These are phyloP conservation scores for Hystrix brachyura DNA, from an alignment of 2,113 vertebrate species.

Conservation along the genomic window DNA sequence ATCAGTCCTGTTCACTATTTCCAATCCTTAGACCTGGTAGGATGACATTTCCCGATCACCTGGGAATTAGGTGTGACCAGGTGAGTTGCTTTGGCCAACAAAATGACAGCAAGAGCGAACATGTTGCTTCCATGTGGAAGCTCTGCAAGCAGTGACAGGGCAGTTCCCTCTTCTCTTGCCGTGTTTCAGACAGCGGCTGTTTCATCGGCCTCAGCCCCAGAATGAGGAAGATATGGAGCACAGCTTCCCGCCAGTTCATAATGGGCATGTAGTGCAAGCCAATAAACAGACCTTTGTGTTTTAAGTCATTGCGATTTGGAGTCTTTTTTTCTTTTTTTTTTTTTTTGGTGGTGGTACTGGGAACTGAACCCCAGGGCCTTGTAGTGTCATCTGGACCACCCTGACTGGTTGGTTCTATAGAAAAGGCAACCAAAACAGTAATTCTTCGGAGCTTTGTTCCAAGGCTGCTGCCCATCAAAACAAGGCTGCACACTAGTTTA, in stretches of 20 bases:
- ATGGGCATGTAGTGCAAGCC: not conserved
- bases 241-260: not conserved
- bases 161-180: not conserved
- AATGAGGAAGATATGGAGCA: not conserved
- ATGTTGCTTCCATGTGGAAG: not conserved
- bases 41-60: not conserved
- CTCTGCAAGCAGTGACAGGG: not conserved
- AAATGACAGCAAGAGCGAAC: not conserved
- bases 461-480: not conserved
- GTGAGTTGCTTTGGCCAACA: not conserved
- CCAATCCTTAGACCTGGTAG: not conserved
- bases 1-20: not conserved
- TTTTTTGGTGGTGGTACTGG: not conserved
- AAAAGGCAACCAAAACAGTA: not conserved
- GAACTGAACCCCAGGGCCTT: no score
- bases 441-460: not conserved
- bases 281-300: not conserved
- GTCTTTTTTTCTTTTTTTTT: no score
- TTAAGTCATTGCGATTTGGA: not conserved
- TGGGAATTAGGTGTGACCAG: not conserved
- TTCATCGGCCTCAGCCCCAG: not conserved
- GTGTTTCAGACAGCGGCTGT: not conserved
- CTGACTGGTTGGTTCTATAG: not conserved
- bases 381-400: not conserved
- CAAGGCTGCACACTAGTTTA: not conserved